Evolutionary conservation across 1,140 invertebrate species (phyloP).

Genomic region (Bombus waltoni): DNA sequence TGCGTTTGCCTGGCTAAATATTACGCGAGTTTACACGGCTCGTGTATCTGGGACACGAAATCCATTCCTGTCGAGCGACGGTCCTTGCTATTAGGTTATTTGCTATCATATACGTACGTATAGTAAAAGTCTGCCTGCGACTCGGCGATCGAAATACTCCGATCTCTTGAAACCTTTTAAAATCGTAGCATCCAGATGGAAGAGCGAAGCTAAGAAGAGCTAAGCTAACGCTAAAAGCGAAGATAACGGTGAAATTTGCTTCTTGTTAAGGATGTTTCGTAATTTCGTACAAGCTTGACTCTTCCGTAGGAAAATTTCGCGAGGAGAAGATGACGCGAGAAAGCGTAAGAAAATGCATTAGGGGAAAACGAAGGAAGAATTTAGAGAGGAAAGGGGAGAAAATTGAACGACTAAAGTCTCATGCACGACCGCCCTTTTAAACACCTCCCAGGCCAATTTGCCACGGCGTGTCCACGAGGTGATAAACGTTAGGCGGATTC

Average conservation of each 20-base stretch:
- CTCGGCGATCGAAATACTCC: not conserved
- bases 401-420: conserved; percentile 10
- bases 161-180: no score
- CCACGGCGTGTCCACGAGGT: conserved; percentile 74
- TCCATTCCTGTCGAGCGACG: not conserved
- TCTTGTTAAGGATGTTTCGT: not conserved
- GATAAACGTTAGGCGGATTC: conserved; percentile 75
- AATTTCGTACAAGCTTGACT: no score
- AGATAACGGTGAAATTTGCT: no score
- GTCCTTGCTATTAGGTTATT: not conserved
- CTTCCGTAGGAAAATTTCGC: no score
- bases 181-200: not conserved
- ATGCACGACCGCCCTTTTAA: conserved; percentile 63
- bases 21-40: conserved; percentile 54
- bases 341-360: not conserved
- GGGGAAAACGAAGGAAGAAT: not conserved
- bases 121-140: not conserved
- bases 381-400: not conserved
- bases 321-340: accelerated
- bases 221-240: no score
- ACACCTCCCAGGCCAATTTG: conserved; percentile 76
- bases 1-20: conserved; percentile 74
- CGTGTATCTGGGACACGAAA: not conserved
- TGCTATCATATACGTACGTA: not conserved
- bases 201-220: no score